These are phyloP conservation scores for Brevipalpus yothersi DNA, from an alignment of 1,140 invertebrate species.

Conservation along the genomic window DNA sequence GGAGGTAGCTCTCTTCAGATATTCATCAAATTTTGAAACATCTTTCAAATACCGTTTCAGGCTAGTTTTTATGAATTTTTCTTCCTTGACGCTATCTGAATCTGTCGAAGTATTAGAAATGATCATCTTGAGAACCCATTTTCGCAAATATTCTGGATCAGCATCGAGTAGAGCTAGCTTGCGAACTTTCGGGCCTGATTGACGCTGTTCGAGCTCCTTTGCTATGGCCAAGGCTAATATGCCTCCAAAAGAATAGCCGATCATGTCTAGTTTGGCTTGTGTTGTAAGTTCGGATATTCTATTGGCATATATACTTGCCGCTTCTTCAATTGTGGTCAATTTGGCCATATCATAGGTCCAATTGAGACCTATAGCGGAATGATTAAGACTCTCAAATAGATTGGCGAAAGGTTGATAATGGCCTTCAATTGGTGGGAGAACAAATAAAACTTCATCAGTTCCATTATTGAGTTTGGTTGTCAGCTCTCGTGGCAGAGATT, in stretches of 20 bases:
- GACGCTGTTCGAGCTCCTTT: constrained; percentile 36
- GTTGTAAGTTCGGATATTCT: not conserved
- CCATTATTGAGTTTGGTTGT: not conserved
- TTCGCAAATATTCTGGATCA: constrained; percentile 51
- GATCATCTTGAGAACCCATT: constrained; percentile 28
- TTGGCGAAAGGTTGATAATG: constrained; percentile 26
- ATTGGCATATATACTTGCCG: not conserved
- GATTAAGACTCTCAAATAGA: constrained; percentile 29
- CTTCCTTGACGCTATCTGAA: not conserved
- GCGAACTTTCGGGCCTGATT: constrained; percentile 51
- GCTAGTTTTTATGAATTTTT: not conserved
- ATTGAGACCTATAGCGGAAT: constrained; percentile 1
- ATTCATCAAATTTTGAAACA: not conserved
- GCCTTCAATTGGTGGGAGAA: constrained; percentile 9
- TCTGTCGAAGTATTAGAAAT: too few relatives aligned
- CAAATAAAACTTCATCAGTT: not conserved
- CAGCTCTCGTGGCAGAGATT: not conserved
- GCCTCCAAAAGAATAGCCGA: constrained; percentile 83
- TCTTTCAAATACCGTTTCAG: not conserved
- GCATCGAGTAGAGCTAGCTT: constrained; percentile 51
- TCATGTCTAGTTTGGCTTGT: constrained; percentile 34
- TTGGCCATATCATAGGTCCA: not conserved
- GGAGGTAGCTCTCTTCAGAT: not conserved
- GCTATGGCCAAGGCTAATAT: constrained; percentile 79
- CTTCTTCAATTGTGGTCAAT: not conserved